Conservation (phyloP, 2,113 vertebrate genomes). For the Cervus canadensis region DNA sequence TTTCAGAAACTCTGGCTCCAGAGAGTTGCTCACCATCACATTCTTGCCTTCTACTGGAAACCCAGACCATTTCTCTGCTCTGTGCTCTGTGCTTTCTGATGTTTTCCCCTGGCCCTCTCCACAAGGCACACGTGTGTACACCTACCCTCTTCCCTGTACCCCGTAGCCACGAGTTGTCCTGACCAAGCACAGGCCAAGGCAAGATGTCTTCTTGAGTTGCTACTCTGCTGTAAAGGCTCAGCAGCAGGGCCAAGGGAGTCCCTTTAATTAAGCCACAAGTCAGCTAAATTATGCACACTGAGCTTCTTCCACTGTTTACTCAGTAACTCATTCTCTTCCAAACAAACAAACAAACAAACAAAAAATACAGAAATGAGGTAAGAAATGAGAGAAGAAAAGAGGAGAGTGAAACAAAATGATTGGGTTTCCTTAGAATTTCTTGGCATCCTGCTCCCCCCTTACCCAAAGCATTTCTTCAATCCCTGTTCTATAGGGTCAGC, state of each 20-base stretch:
- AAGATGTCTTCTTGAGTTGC: background rate
- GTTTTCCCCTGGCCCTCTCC: background rate
- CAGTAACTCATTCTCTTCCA: background rate
- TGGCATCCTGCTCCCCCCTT: background rate
- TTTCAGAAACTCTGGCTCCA: background rate
- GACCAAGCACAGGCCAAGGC: background rate
- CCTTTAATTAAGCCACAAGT: slow-evolving; percentile 20
- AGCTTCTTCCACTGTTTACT: background rate
- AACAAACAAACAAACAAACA: background rate
- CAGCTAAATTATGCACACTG: slow-evolving; percentile 35
- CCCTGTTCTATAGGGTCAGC: background rate
- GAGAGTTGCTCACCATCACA: background rate
- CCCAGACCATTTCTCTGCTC: background rate
- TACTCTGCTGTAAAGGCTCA: background rate
- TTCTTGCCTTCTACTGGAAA: background rate
- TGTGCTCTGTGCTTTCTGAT: background rate
- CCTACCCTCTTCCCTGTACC: background rate
- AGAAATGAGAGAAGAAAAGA: background rate
- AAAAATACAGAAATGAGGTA: background rate
- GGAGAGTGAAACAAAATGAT: background rate
- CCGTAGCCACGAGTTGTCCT: background rate
- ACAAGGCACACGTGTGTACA: background rate
- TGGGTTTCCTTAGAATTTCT: slow-evolving; percentile 6
- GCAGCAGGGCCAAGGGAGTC: background rate
- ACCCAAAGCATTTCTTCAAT: slow-evolving; percentile 3